phyloP scores from a whole-genome alignment of 1,140 invertebrate genomes.

The Portunus trituberculatus region DNA sequence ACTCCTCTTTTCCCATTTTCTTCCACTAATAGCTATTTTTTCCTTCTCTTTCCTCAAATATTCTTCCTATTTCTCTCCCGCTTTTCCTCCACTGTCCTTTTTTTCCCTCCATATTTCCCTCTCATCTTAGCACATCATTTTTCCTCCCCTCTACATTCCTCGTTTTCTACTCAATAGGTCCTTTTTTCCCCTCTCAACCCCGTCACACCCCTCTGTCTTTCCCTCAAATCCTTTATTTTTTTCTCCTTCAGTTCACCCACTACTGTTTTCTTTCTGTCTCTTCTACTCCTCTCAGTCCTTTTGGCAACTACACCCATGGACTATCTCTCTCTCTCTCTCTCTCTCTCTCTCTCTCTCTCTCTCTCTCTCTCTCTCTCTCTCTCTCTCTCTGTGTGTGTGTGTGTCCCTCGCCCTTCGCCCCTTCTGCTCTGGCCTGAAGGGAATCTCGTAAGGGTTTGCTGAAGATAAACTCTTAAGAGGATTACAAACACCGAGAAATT shows the following conservation, averaged over 20 bases:
- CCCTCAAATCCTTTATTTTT: too few species aligned
- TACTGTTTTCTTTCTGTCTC: too few species aligned
- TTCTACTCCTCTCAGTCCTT: too few species aligned
- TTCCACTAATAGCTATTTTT: background rate
- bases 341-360: too few species aligned
- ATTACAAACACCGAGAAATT: conserved; percentile 53
- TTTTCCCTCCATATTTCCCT: background rate
- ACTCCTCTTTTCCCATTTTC: background rate
- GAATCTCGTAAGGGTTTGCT: conserved; percentile 9
- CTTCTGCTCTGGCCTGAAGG: background rate
- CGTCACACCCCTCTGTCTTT: background rate
- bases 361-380: background rate
- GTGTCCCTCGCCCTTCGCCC: background rate
- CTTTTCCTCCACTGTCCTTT: background rate
- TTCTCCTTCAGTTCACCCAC: too few species aligned
- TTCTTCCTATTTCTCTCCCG: background rate
- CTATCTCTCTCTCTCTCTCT: too few species aligned
- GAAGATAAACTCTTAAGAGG: conserved; percentile 51
- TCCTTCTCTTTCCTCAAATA: background rate
- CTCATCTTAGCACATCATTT: background rate
- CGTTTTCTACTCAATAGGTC: too few species aligned
- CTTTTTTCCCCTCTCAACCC: background rate
- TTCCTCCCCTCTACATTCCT: background rate
- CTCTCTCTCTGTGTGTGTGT: background rate
- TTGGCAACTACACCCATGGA: too few species aligned